A percentile compares a stretch with the other conserved stretches of the same genome.
These are phyloP conservation scores for Patella pellucida DNA, from an alignment of 2,888 invertebrate species.

Conservation along the genomic window DNA sequence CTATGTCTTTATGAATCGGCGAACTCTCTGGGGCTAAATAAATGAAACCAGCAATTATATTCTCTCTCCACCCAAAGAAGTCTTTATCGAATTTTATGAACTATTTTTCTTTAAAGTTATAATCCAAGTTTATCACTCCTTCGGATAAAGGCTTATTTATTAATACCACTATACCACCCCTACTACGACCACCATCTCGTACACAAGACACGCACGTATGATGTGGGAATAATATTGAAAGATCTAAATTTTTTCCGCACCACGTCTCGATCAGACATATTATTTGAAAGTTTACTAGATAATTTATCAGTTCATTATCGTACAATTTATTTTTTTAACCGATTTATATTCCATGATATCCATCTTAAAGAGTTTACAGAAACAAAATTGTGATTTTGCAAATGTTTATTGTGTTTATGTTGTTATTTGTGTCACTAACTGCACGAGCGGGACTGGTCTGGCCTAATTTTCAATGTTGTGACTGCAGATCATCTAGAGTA, in stretches of 20 bases:
- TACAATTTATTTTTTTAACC: too few species aligned
- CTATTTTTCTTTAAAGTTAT: not conserved
- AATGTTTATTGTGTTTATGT: not conserved
- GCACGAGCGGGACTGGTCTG: not conserved
- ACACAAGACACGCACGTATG: not conserved
- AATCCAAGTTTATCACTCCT: too few species aligned
- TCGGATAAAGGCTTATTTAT: not conserved
- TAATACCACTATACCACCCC: not conserved
- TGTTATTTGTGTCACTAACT: not conserved
- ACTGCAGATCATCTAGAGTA: not conserved
- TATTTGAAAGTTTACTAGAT: not conserved
- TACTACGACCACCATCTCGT: not conserved
- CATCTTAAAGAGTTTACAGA: not conserved
- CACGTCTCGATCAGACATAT: constrained; percentile 3
- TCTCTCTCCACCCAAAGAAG: not conserved
- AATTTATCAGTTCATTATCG: not conserved
- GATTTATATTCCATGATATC: not conserved
- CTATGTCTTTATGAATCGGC: not conserved
- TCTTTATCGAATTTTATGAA: not conserved
- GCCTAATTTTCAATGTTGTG: not conserved
- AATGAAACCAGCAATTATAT: not conserved
- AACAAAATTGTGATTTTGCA: not conserved
- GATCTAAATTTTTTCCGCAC: not conserved
- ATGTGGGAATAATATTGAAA: not conserved
- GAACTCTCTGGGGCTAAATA: not conserved